Evolutionary conservation across 1,140 invertebrate genomes (phyloP).

Genomic region (Acyrthosiphon pisum): DNA sequence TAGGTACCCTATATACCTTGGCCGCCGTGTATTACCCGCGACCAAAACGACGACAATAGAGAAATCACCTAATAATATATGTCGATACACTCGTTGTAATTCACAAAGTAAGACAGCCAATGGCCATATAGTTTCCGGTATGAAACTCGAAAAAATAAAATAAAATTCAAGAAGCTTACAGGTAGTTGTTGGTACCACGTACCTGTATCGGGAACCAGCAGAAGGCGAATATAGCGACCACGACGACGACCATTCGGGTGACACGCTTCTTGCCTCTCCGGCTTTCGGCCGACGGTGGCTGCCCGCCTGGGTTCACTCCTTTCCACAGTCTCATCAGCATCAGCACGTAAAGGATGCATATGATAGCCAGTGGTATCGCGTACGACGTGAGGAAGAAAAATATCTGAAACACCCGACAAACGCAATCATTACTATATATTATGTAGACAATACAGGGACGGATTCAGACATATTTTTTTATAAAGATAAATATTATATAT

Average conservation of each 20-base stretch:
- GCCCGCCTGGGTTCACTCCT: constrained; percentile 75
- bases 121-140: no score
- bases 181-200: constrained; percentile 61
- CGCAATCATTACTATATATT: not conserved
- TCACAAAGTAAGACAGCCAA: no score
- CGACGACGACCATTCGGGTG: constrained; percentile 91
- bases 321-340: constrained; percentile 91
- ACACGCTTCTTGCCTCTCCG: constrained; percentile 87
- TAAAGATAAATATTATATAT: no score
- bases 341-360: constrained; percentile 87
- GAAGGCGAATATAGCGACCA: constrained; percentile 92
- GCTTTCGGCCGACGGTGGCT: constrained; percentile 72
- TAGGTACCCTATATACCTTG: no score
- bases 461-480: no score
- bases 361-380: constrained; percentile 83
- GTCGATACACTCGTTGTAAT: no score
- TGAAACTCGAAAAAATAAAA: no score
- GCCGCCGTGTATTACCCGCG: no score
- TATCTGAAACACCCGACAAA: constrained; percentile 67
- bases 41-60: not conserved
- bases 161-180: no score
- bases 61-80: not conserved
- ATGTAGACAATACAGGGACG: no score
- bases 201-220: constrained; percentile 97
- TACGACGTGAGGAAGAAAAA: constrained; percentile 87